These are phyloP conservation scores for Limnephilus lunatus DNA, from an alignment of 2,888 invertebrate genomes.

Conservation along the genomic window DNA sequence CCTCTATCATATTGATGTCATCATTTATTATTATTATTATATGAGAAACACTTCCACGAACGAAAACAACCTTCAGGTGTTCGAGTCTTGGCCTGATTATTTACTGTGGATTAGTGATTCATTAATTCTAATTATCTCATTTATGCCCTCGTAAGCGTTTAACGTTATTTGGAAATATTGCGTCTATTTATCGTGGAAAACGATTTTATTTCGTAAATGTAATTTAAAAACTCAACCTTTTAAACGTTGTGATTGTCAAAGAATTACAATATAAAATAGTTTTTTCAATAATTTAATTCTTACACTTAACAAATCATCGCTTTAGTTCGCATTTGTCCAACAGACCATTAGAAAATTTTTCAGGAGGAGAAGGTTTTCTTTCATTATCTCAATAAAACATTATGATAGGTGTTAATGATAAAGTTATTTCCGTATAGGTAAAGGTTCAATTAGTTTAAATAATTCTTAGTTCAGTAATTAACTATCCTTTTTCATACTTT, in stretches of 20 bases:
- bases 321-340: too few species aligned
- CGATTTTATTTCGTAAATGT: background rate
- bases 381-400: too few species aligned
- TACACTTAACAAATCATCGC: background rate
- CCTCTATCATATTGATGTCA: slow-evolving; percentile 38
- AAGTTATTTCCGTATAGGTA: too few species aligned
- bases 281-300: background rate
- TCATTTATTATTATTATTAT: background rate
- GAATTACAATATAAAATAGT: background rate
- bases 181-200: background rate
- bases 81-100: background rate
- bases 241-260: background rate
- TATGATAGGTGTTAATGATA: too few species aligned
- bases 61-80: slow-evolving; percentile 20
- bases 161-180: background rate
- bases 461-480: too few species aligned
- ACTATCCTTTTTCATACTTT: too few species aligned
- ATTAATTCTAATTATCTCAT: background rate
- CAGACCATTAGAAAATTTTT: too few species aligned
- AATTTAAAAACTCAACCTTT: background rate
- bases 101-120: slow-evolving; percentile 2
- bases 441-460: too few species aligned
- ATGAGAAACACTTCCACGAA: slow-evolving; percentile 11
- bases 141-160: background rate
- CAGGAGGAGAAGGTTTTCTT: too few species aligned